Evolutionary conservation across 2,113 vertebrate genomes (phyloP).

Genomic region (Nestor notabilis): DNA sequence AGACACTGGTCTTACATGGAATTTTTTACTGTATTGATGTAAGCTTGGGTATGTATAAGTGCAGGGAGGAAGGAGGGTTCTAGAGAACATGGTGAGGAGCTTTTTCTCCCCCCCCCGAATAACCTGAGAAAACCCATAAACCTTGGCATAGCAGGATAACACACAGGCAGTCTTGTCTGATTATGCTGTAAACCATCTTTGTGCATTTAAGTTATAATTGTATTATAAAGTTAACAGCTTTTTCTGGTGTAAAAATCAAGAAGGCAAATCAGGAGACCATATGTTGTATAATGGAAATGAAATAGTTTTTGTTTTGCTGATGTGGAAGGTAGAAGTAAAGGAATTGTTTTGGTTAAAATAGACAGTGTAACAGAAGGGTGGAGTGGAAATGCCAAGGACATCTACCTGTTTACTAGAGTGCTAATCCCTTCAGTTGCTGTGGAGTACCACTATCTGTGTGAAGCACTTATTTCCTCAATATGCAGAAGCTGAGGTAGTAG

Average conservation of each 20-base stretch:
- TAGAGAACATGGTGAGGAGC: neutral
- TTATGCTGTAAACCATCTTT: neutral
- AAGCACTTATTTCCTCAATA: constrained; percentile 11
- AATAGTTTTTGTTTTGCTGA: constrained; percentile 23
- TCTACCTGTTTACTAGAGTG: neutral
- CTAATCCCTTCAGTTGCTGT: neutral
- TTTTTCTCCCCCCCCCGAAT: fast-evolving
- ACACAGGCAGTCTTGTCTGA: neutral
- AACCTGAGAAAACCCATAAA: constrained; percentile 8
- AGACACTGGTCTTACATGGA: neutral
- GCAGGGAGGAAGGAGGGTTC: neutral
- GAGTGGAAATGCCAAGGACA: constrained; percentile 26
- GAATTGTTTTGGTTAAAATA: constrained; percentile 36
- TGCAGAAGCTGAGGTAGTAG: neutral
- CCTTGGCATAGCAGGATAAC: neutral
- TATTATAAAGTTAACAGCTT: constrained; percentile 21
- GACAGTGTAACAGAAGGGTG: neutral
- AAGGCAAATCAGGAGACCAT: constrained; percentile 1
- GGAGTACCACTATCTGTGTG: neutral
- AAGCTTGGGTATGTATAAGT: neutral
- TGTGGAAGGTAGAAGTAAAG: neutral
- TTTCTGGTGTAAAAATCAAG: constrained; percentile 34
- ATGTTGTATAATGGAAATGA: constrained; percentile 1
- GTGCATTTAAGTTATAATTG: constrained; percentile 14
- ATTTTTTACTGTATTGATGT: neutral